A percentile compares a stretch with the other conserved stretches of the same genome.
phyloP scores from a whole-genome alignment of 2,797 vertebrate species.

The Lepus oiostolus region DNA sequence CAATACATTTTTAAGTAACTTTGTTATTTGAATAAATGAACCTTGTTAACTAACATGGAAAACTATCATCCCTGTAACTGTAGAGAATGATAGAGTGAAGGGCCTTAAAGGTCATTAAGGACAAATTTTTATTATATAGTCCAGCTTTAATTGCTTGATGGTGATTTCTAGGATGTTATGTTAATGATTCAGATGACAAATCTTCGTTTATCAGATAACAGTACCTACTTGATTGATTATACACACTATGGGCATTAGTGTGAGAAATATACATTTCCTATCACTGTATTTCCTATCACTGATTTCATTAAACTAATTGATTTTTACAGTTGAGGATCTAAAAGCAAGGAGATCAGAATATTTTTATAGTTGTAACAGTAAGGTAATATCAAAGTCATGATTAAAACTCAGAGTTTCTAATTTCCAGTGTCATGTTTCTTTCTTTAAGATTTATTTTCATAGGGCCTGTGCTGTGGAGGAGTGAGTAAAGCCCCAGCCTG shows the following conservation, averaged over 20 bases:
- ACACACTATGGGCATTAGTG: neutral
- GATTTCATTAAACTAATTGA: neutral
- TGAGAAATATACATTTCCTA: neutral
- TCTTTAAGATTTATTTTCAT: neutral
- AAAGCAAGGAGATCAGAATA: neutral
- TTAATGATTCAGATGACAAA: neutral
- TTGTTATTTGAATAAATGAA: conserved; percentile 33
- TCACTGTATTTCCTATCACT: neutral
- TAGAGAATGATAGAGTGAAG: neutral
- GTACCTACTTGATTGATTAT: neutral
- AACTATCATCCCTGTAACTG: neutral
- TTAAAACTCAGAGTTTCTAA: neutral
- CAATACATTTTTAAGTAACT: conserved; percentile 10
- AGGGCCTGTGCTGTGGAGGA: too few species aligned
- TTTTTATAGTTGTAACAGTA: neutral
- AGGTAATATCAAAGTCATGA: conserved; percentile 1
- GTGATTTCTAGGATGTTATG: neutral
- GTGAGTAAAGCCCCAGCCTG: too few species aligned
- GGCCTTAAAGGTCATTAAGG: neutral
- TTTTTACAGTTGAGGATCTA: neutral
- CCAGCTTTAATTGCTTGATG: neutral
- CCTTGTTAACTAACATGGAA: neutral
- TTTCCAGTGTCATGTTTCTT: neutral
- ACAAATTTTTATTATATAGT: neutral
- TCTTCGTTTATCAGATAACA: neutral